Evolutionary conservation across 2,113 vertebrate genomes (phyloP).

Genomic region (Corvus cornix): DNA sequence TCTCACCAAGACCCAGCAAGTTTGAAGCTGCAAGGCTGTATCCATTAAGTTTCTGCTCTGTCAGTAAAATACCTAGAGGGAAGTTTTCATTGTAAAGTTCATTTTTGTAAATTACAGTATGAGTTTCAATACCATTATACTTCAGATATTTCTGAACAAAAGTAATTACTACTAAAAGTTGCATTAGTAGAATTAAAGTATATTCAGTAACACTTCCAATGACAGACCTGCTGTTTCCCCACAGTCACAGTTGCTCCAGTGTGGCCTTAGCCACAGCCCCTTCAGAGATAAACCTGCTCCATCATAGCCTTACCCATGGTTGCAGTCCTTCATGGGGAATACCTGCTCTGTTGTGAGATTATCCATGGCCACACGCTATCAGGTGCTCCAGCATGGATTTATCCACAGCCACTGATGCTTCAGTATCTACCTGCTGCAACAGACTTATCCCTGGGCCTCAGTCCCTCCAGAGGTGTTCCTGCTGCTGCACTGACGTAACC

Average conservation of each 20-base stretch:
- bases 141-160: background rate
- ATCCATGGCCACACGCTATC: background rate
- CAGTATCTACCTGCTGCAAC: background rate
- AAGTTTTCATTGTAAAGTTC: background rate
- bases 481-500: background rate
- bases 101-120: background rate
- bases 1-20: background rate
- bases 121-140: background rate
- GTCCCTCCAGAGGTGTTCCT: background rate
- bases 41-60: background rate
- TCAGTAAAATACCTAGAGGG: background rate
- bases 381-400: background rate
- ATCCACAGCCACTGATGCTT: background rate
- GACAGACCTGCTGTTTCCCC: background rate
- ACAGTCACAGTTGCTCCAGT: background rate
- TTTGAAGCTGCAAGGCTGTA: background rate
- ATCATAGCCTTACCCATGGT: accelerated
- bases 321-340: background rate
- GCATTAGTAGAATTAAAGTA: background rate
- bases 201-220: background rate
- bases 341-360: background rate
- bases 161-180: background rate
- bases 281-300: background rate
- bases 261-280: background rate
- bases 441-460: background rate